Percentiles rank a stretch among this genome's conserved stretches.
Evolutionary conservation across 2,113 vertebrate species (phyloP).

Genomic region (Neofelis nebulosa): DNA sequence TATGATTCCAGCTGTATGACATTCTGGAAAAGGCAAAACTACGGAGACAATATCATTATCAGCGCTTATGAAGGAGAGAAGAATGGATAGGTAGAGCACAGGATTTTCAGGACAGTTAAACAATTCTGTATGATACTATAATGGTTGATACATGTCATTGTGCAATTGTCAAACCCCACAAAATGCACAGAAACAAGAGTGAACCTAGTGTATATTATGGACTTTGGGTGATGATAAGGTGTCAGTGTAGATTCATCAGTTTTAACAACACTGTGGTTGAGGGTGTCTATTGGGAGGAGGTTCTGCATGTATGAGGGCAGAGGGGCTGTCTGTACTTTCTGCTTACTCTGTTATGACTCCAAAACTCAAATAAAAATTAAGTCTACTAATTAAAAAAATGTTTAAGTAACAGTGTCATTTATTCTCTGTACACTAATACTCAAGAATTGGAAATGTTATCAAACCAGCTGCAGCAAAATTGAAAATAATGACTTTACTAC

Average conservation of each 20-base stretch:
- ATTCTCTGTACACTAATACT: not conserved
- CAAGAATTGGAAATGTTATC: not conserved
- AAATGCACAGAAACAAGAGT: not conserved
- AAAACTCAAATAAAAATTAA: not conserved
- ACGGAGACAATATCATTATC: not conserved
- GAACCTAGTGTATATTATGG: not conserved
- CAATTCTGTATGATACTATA: not conserved
- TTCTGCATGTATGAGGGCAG: not conserved
- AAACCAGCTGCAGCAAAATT: not conserved
- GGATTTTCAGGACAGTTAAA: not conserved
- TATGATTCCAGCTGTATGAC: not conserved
- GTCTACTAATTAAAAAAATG: not conserved
- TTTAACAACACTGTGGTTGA: not conserved
- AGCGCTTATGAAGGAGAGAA: not conserved
- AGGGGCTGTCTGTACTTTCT: not conserved
- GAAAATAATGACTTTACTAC: not conserved
- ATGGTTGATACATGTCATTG: not conserved
- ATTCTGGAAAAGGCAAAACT: not conserved
- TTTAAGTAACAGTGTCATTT: not conserved
- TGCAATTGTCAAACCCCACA: not conserved
- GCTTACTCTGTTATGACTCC: not conserved
- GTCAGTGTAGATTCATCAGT: not conserved
- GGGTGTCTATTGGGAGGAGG: rapidly evolving
- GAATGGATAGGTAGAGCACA: not conserved
- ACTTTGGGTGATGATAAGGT: not conserved